Percentiles rank a stretch among this genome's conserved stretches.
Conservation (phyloP, 35 echinoderm and acorn worm genomes). For the Holothuria glaberrima region DNA sequence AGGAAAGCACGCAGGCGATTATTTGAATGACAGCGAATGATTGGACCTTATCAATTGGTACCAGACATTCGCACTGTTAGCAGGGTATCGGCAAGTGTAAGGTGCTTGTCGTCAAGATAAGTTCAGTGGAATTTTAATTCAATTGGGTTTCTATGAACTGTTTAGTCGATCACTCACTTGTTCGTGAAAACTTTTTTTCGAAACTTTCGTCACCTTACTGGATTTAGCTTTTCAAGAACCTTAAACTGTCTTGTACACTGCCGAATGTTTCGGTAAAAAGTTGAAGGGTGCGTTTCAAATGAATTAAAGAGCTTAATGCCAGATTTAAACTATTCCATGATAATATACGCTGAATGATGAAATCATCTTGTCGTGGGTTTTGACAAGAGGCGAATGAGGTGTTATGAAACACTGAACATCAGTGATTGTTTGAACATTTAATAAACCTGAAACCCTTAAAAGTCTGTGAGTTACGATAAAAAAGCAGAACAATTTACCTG, state of each 20-base stretch:
- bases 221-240: no score
- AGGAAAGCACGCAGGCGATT: conserved; percentile 5
- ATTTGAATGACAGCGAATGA: conserved; percentile 46
- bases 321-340: background rate
- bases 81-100: background rate
- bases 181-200: no score
- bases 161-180: no score
- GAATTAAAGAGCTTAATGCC: background rate
- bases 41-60: conserved; percentile 34
- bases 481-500: no score
- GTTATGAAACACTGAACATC: background rate
- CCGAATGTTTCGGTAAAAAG: no score
- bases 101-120: conserved; percentile 14
- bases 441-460: background rate
- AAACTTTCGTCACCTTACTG: no score
- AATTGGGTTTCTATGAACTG: background rate
- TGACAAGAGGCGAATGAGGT: no score
- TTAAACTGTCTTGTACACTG: no score
- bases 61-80: background rate
- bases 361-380: background rate
- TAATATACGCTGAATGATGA: background rate
- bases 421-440: background rate
- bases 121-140: conserved; percentile 25
- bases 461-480: background rate
- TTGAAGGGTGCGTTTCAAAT: no score